Evolutionary conservation across 2,113 vertebrate species (phyloP), one percentile per base, ranked within the genome.

Genomic region (Abramis brama): DNA sequence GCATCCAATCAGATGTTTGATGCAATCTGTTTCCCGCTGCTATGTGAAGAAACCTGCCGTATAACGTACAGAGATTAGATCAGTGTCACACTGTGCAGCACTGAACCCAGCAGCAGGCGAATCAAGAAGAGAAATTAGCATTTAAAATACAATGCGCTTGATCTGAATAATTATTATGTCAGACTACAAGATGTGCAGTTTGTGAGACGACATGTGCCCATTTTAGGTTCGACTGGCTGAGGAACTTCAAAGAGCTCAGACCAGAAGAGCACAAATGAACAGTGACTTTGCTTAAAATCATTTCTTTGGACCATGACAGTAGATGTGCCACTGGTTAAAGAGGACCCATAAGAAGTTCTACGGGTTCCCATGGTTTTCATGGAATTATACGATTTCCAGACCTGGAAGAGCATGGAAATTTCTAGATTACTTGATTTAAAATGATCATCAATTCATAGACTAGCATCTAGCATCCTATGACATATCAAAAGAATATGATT

Each of bases 111-210:
- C 78, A 62, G 66, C 71, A 36, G 57, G 68, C 15, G 68, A 86
- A 87, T 89, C 85, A 91, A 84, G 82, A 87, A 83, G 79, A 90
- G 79, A 84, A 85, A 91, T 92, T 88, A 87, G 82, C 86, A 90
- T 87, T 89, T 89, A 88, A 84, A 91, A 90, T 85, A 91, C 62
- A 76, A 68, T 62, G 89, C 76, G 11, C 83, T 84, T 90, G 83
- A 91, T 91, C 87, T 86, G 71, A 87, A 86, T 90, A 88, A 88
- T 91, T 91, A 91, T 87, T 85, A 83, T 84, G 80, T 89, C 87
- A 87, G 84, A 89, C 89, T 78, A 85, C 83, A 91, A 64, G 75
- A 89, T 85, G 87, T 90, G 92, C 89, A 89, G 88, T 91, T 91
- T 89, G 43, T 71, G 81, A 86, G 70, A 87, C 81, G 74, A 85